Evolutionary conservation across 92 coral and sea anemone genomes (phyloP), one percentile per base, ranked within the genome.

Genomic region (Palythoa grandis): DNA sequence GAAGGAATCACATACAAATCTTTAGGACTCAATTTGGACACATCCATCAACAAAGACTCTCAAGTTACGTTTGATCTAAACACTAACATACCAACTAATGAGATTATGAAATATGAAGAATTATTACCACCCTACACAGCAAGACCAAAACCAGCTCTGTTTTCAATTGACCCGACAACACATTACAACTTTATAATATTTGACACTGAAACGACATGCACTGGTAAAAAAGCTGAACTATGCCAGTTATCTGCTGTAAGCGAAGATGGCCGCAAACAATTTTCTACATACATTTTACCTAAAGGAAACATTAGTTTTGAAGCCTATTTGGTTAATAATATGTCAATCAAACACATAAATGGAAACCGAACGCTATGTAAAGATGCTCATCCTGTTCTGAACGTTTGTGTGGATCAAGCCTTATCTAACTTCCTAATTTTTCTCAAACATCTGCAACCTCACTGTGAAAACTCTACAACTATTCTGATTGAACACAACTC

Each of bases 1-100:
- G 92, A 82, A 70, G 92, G 92, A 14, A 54, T 15, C 54, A 78
- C 77, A 56, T 91, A 91, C 69, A 77, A 63, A 76, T 79, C 82
- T 39, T 47, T 50, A 52, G 86, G 88, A 14, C 84, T 79, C 12
- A 84, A 78, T 56, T 22, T 84, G 54, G 76, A 56, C 12, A 37
- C 63, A 35, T 7, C 40, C 7, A 76, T 8, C 35, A 39, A 22
- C 19, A 82, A 66, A 56, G 86, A 69, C 17, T 57, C 63, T 57
- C 17, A 10, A 57, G 63, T 57, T 57, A 7, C 63, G 8, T 66
- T 66, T 23, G 71, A 69, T 69, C 48, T 69, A 29, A 39, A 63
- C 79, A 63, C 56, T 60, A n/a, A n/a, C n/a, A n/a, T n/a, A n/a
- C n/a, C n/a, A n/a, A n/a, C n/a, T n/a, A n/a, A n/a, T n/a, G n/a